These are phyloP conservation scores for Rhynchophorus ferrugineus DNA, from an alignment of 1,140 invertebrate genomes.

Conservation along the genomic window DNA sequence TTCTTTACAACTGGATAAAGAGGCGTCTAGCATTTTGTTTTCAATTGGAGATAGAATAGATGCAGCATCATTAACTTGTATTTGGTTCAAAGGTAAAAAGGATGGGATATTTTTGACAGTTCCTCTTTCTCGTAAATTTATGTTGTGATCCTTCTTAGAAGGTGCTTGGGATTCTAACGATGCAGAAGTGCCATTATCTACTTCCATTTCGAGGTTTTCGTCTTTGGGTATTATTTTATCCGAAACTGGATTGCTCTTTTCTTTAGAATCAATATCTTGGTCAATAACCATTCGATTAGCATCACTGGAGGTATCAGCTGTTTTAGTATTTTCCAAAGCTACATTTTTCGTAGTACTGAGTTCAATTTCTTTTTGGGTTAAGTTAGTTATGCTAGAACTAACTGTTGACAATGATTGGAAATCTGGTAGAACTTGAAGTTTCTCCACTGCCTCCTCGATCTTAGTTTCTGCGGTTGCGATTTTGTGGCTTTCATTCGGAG, in stretches of 20 bases:
- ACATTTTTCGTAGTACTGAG: conserved; percentile 13
- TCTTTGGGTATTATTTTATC: not conserved
- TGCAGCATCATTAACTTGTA: not conserved
- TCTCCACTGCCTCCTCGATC: conserved; percentile 34
- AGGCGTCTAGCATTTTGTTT: conserved; percentile 45
- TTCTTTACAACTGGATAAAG: conserved; percentile 44
- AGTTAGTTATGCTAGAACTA: conserved; percentile 34
- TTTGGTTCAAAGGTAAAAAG: conserved; percentile 10
- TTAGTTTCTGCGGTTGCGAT: conserved; percentile 26
- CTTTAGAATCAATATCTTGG: not conserved
- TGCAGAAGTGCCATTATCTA: not conserved
- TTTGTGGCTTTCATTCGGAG: conserved; percentile 8
- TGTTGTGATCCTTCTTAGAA: not conserved
- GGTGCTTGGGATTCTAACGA: not conserved
- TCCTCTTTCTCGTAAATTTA: not conserved
- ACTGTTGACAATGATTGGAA: conserved; percentile 27
- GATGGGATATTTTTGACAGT: conserved; percentile 7
- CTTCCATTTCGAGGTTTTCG: not conserved
- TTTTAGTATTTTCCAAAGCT: conserved; percentile 18
- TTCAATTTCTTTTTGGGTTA: conserved; percentile 29
- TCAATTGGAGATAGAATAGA: conserved; percentile 22
- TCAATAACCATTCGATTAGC: not conserved
- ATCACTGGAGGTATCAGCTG: not conserved
- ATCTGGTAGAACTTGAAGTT: conserved; percentile 27
- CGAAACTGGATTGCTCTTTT: not conserved